Evolutionary conservation across 30 jellyfish, hydroid and myxozoan genomes (phyloP).

Genomic region (Aurelia sp.): DNA sequence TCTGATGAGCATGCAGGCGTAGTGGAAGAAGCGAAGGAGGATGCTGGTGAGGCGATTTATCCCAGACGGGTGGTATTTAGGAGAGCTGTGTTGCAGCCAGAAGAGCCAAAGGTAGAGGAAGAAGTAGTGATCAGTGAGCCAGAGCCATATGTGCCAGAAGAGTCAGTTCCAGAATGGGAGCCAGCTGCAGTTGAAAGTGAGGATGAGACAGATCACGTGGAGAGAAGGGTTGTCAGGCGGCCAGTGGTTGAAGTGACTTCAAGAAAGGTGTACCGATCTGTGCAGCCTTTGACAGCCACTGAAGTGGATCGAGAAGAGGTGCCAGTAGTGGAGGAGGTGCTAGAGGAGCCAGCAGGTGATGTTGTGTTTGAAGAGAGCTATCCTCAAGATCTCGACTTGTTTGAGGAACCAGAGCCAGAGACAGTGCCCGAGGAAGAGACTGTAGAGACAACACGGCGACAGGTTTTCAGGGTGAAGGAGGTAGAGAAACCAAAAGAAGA

Average conservation of each 20-base stretch:
- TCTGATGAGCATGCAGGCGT: too few species aligned
- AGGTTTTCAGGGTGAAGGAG: conserved; percentile 5
- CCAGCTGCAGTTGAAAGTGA: background rate
- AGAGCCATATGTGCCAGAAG: conserved; percentile 23
- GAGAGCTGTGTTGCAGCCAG: conserved; percentile 26
- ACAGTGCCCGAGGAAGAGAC: conserved; percentile 12
- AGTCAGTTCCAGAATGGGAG: conserved; percentile 16
- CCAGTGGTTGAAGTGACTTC: conserved; percentile 50
- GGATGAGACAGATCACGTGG: conserved; percentile 27
- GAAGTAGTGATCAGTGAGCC: conserved; percentile 35
- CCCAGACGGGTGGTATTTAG: conserved; percentile 48
- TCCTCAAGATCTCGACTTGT: conserved; percentile 26
- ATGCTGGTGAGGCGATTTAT: conserved; percentile 30
- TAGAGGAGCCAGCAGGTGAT: conserved; percentile 7
- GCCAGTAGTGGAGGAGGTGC: too few species aligned
- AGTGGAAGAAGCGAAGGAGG: conserved; percentile 41
- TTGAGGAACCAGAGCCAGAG: conserved; percentile 28
- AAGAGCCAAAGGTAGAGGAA: conserved; percentile 6
- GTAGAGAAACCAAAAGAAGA: too few species aligned
- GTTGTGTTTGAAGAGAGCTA: conserved; percentile 6
- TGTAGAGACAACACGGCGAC: conserved; percentile 38
- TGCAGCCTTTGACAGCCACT: conserved; percentile 1
- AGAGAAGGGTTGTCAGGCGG: conserved; percentile 28
- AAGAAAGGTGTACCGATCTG: conserved; percentile 67
- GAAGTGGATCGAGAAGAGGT: conserved; percentile 22